Percentiles rank a stretch among this genome's conserved stretches.
phyloP scores from a whole-genome alignment of 2,888 invertebrate species.

The Sturmia bella region DNA sequence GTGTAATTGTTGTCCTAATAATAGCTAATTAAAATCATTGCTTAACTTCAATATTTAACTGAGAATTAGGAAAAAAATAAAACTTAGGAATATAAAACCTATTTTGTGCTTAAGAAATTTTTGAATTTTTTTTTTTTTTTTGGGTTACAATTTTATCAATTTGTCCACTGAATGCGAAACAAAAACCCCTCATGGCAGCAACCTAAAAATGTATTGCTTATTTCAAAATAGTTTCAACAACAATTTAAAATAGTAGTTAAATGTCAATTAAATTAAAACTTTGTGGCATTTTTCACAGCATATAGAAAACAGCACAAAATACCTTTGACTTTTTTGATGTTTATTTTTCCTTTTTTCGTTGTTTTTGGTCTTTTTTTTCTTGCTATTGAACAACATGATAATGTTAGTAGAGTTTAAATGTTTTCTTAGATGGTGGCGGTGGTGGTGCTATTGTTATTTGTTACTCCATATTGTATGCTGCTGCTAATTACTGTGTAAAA shows the following conservation, averaged over 20 bases:
- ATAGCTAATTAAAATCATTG: too few species aligned
- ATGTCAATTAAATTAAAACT: conserved; percentile 66
- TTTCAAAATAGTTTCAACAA: conserved; percentile 15
- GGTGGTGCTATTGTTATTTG: conserved; percentile 59
- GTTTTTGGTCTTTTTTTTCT: not conserved
- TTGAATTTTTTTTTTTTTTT: too few species aligned
- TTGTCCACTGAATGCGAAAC: too few species aligned
- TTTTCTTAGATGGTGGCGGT: conserved; percentile 11
- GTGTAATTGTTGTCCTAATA: too few species aligned
- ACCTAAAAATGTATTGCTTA: not conserved
- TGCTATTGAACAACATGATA: not conserved
- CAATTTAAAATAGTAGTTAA: conserved; percentile 67
- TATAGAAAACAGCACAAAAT: conserved; percentile 37
- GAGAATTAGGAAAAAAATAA: too few species aligned
- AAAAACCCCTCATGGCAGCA: not conserved
- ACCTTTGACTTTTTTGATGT: conserved; percentile 64
- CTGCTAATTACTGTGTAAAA: conserved; percentile 67
- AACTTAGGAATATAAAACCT: too few species aligned
- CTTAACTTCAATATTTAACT: too few species aligned
- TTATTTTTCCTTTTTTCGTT: conserved; percentile 24
- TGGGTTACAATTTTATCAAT: too few species aligned
- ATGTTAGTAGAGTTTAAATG: not conserved
- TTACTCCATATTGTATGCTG: conserved; percentile 66
- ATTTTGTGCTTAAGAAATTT: too few species aligned
- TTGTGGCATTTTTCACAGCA: conserved; percentile 17